phyloP scores from a whole-genome alignment of 2,797 vertebrate species.

The Danionella dracula region DNA sequence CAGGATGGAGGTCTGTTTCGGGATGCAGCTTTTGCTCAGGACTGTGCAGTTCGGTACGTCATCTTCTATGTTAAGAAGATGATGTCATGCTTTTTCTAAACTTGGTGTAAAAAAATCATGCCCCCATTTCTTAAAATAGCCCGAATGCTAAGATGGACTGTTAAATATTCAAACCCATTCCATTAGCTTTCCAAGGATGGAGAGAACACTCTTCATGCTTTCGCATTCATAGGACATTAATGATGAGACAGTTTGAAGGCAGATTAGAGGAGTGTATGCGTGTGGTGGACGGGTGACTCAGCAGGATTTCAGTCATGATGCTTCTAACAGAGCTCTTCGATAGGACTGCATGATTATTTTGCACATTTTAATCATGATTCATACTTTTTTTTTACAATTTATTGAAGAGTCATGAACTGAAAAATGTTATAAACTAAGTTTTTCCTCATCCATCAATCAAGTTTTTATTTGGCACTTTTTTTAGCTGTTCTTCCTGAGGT shows the following conservation, averaged over 20 bases:
- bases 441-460: too few species aligned
- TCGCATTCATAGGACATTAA: conserved; percentile 53
- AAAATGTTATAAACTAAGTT: too few species aligned
- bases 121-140: conserved; percentile 11
- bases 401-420: too few species aligned
- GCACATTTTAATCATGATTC: too few species aligned
- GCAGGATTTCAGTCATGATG: background rate
- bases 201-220: conserved; percentile 58
- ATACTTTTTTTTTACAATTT: too few species aligned
- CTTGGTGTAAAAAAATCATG: conserved; percentile 38
- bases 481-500: too few species aligned
- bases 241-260: background rate
- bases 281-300: background rate
- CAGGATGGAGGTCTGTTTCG: background rate
- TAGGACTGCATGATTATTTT: too few species aligned
- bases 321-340: too few species aligned
- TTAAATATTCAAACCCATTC: conserved; percentile 75
- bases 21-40: background rate
- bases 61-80: conserved; percentile 62
- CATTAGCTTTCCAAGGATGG: conserved; percentile 63
- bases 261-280: background rate
- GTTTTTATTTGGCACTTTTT: too few species aligned
- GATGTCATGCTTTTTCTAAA: conserved; percentile 66
- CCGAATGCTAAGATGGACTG: conserved; percentile 47
- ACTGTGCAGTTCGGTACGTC: conserved; percentile 9